Conservation (phyloP, 1,140 invertebrate species). For the Acromyrmex echinatior region DNA sequence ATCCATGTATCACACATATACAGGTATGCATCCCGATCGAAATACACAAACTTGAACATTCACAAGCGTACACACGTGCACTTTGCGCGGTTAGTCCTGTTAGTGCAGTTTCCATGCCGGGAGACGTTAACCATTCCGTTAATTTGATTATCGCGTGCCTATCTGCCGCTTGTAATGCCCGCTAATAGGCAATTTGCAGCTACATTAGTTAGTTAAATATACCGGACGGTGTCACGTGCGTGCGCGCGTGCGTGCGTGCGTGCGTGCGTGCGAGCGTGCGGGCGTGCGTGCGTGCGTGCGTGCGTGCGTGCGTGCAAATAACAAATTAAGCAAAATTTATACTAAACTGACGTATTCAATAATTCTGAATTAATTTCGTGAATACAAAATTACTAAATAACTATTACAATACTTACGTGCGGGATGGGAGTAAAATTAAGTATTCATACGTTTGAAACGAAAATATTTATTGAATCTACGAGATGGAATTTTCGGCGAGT, state of each 20-base stretch:
- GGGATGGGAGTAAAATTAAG: not conserved
- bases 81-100: slow-evolving; percentile 76
- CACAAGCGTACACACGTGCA: slow-evolving; percentile 83
- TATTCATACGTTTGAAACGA: slow-evolving; percentile 35
- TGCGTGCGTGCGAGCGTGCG: not conserved
- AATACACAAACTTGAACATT: slow-evolving; percentile 44
- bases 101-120: slow-evolving; percentile 68
- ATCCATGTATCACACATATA: not conserved
- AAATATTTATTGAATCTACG: slow-evolving; percentile 26
- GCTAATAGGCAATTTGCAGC: slow-evolving; percentile 82
- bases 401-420: not conserved
- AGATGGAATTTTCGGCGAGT: slow-evolving; percentile 29
- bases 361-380: slow-evolving; percentile 14
- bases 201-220: slow-evolving; percentile 81
- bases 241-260: no score
- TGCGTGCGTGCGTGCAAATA: not conserved
- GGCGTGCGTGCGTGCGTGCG: not conserved
- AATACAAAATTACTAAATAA: slow-evolving; percentile 54
- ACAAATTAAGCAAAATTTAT: not conserved
- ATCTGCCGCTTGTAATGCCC: slow-evolving; percentile 75
- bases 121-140: slow-evolving; percentile 80
- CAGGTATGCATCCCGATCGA: not conserved
- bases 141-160: slow-evolving; percentile 79
- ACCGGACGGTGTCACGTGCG: slow-evolving; percentile 53
- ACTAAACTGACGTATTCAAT: slow-evolving; percentile 30